These are phyloP conservation scores for Pseudopodoces humilis DNA, from an alignment of 2,113 vertebrate genomes.

Conservation along the genomic window DNA sequence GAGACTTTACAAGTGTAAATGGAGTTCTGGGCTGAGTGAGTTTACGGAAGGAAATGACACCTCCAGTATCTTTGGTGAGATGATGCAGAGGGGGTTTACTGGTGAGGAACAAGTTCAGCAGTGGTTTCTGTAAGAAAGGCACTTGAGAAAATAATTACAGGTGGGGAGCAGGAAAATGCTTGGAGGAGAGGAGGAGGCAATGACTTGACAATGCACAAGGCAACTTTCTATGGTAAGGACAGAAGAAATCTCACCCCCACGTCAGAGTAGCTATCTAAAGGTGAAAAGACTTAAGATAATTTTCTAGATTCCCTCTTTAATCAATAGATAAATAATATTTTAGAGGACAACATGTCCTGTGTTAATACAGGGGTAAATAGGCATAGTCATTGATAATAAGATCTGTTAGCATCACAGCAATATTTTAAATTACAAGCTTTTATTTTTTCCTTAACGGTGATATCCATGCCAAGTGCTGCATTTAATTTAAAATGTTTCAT, in stretches of 20 bases:
- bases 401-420: background rate
- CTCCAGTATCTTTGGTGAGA: background rate
- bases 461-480: background rate
- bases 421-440: background rate
- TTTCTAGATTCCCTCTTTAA: background rate
- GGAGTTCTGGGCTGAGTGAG: background rate
- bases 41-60: background rate
- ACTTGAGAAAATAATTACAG: background rate
- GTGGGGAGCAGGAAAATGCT: background rate
- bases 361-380: background rate
- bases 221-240: background rate
- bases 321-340: background rate
- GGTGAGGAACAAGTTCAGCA: background rate
- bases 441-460: background rate
- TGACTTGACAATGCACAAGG: background rate
- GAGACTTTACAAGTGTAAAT: background rate
- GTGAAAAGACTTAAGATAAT: background rate
- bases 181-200: background rate
- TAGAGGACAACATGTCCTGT: background rate
- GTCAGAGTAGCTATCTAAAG: background rate
- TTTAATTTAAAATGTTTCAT: conserved; percentile 42
- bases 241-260: background rate
- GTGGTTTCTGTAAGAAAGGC: background rate
- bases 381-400: background rate
- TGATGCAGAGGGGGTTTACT: background rate